Conservation (phyloP, 2,888 invertebrate genomes). For the Deroplatys truncata region DNA sequence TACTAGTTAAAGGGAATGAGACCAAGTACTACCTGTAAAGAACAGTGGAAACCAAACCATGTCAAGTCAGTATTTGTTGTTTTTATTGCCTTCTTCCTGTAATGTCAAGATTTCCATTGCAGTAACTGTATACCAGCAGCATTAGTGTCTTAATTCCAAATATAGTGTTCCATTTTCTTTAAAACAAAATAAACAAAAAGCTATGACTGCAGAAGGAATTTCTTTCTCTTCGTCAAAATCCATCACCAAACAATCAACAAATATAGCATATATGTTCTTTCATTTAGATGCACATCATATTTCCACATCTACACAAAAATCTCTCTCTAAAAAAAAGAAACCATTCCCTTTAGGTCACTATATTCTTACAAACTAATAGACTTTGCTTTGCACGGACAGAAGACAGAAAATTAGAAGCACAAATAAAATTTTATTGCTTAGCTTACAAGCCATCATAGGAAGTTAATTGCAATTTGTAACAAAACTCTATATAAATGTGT, state of each 20-base stretch:
- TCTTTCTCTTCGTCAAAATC: background rate
- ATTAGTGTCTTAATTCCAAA: no score
- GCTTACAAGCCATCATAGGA: background rate
- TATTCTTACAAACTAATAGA: background rate
- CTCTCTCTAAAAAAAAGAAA: background rate
- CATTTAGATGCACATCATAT: background rate
- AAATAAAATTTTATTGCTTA: background rate
- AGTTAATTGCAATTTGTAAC: background rate
- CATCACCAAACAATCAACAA: background rate
- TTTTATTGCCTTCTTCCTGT: no score
- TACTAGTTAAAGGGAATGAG: no score
- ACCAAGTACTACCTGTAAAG: no score
- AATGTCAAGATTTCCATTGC: no score
- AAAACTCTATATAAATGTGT: background rate
- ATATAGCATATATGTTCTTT: background rate
- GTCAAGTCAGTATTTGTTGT: no score
- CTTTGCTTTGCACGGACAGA: background rate
- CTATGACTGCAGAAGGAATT: background rate
- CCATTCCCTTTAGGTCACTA: background rate
- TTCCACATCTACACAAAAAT: background rate
- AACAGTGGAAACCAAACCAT: no score
- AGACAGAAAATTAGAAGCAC: background rate
- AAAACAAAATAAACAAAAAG: background rate
- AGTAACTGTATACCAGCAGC: no score
- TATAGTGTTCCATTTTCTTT: no score